Evolutionary conservation across 2,888 invertebrate genomes (phyloP), one percentile per base, ranked within the genome.

Genomic region (Stramonita haemastoma): DNA sequence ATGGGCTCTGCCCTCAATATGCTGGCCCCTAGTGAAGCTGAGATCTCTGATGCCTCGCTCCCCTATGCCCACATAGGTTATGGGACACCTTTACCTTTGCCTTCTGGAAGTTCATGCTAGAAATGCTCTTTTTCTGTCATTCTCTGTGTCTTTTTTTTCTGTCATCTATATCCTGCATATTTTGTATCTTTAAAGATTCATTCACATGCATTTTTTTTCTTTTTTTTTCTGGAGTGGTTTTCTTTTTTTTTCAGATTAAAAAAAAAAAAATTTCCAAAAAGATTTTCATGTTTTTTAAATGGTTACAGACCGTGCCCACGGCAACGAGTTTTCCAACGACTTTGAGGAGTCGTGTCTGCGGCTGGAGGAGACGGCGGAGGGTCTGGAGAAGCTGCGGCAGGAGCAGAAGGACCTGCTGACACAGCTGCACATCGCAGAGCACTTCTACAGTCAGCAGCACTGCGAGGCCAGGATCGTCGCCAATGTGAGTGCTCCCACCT

Each of bases 391-490:
- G 57, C 98, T 98, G 96, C 97, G 98, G 56, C 97, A 97, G 90
- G 98, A 98, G 86, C 97, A 98, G 91, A 97, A 97, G 92, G 97
- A 97, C 2, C 96, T 99, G 86, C 96, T 99, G 88, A 97, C 98
- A 11, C 96, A 98, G 70, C 96, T 99, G 86, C 97, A 98, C 89
- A 92, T 98, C 83, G 98, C 98, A 6, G 98, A 98, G 93, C 97
- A 97, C 91, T 98, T 98, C 96, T 98, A 99, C 95, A 98, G 98
- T 79, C 98, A 98, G 34, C 99, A 99, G 95, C 97, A 98, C 91
- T 98, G 98, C 11, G 99, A 99, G 96, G 99, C 99, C 26, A 98
- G 98, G 97, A 98, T 99, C 91, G 99, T 99, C 56, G 98, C 98
- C 90, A 98, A 98, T 97, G 99, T 99, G 96, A 97, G 98, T 97